These are phyloP conservation scores for Acrocera orbiculus DNA, from an alignment of 2,888 invertebrate species.

Conservation along the genomic window DNA sequence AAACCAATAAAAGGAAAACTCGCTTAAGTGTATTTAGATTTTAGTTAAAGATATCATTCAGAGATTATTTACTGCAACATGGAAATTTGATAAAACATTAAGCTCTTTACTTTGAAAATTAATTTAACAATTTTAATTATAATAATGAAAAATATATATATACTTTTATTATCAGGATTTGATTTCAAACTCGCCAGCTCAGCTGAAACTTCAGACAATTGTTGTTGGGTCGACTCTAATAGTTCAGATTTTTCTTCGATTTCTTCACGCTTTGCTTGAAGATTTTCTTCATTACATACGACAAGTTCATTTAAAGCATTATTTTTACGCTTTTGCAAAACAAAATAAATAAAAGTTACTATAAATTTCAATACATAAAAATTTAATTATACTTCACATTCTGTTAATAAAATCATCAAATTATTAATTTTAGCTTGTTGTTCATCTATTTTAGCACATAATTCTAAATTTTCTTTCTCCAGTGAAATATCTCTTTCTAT, in stretches of 20 bases:
- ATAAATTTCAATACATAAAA: not conserved
- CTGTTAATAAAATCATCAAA: conserved; percentile 20
- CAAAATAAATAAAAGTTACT: not conserved
- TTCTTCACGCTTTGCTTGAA: conserved; percentile 24
- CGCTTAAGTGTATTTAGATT: too few species aligned
- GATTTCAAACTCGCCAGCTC: conserved; percentile 21
- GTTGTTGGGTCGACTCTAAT: conserved; percentile 27
- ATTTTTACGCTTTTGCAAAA: conserved; percentile 25
- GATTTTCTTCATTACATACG: conserved; percentile 24
- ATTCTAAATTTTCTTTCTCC: conserved; percentile 22
- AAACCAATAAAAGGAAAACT: too few species aligned
- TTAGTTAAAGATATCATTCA: too few species aligned
- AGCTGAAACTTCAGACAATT: conserved; percentile 24
- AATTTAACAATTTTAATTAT: too few species aligned
- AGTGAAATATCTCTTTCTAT: conserved; percentile 12
- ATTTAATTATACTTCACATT: conserved; percentile 20
- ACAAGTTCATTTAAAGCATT: conserved; percentile 26
- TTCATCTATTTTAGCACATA: conserved; percentile 22
- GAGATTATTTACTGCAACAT: too few species aligned
- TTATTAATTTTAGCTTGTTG: conserved; percentile 18
- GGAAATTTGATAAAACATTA: too few species aligned
- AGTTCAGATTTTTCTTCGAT: conserved; percentile 24
- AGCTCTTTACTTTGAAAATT: too few species aligned
- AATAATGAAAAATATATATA: not conserved
- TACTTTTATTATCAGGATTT: conserved; percentile 22